phyloP scores from a whole-genome alignment of 2,113 vertebrate species.

The Phylloscopus whistleri region DNA sequence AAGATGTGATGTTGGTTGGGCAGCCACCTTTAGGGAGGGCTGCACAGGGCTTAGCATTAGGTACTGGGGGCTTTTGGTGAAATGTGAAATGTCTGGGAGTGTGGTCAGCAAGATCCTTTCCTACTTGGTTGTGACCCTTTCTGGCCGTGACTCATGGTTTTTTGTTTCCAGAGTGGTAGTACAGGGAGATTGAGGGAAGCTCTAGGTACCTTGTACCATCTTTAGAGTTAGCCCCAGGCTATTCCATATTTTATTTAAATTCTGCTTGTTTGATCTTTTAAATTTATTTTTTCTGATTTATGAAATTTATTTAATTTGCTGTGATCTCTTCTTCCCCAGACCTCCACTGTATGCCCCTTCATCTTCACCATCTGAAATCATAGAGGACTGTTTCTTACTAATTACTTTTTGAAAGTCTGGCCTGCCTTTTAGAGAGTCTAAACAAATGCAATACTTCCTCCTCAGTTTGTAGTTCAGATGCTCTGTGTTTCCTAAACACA shows the following conservation, averaged over 20 bases:
- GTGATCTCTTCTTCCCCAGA: not conserved
- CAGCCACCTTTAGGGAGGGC: not conserved
- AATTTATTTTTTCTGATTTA: not conserved
- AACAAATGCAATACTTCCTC: not conserved
- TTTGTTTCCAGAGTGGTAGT: not conserved
- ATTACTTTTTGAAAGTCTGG: not conserved
- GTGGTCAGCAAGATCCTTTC: not conserved
- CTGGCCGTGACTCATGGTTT: not conserved
- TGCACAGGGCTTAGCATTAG: not conserved
- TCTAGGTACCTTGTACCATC: not conserved
- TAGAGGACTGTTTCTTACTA: not conserved
- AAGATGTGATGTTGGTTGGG: not conserved
- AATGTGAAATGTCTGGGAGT: not conserved
- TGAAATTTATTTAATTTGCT: not conserved
- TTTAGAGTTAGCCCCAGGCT: not conserved
- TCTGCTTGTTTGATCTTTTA: not conserved
- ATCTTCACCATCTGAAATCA: not conserved
- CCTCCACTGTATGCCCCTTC: not conserved
- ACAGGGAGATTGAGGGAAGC: not conserved
- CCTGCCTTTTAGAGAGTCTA: not conserved
- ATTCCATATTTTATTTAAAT: not conserved
- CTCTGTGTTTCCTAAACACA: not conserved
- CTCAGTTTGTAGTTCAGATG: not conserved
- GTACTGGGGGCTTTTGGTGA: not conserved
- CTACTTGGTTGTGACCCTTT: not conserved